A percentile compares a stretch with the other conserved stretches of the same genome.
Conservation (phyloP, 2,888 invertebrate genomes). For the Xestia c-nigrum region DNA sequence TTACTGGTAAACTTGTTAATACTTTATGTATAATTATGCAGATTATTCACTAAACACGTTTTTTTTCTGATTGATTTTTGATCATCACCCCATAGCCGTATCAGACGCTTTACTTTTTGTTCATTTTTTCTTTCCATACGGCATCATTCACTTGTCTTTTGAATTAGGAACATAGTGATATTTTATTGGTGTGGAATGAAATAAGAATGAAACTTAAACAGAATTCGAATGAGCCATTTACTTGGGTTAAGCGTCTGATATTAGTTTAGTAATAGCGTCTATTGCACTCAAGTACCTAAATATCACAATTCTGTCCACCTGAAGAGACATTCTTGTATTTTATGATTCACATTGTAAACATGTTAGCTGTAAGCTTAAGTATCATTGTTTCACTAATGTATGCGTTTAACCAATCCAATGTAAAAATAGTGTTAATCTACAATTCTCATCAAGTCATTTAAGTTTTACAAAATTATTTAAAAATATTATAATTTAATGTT, state of each 20-base stretch:
- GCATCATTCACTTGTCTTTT: neutral
- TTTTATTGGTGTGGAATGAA: neutral
- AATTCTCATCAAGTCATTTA: constrained; percentile 55
- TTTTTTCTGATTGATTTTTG: neutral
- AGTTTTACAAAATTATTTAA: constrained; percentile 55
- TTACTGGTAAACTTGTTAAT: constrained; percentile 4
- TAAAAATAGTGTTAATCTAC: constrained; percentile 34
- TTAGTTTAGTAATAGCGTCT: neutral
- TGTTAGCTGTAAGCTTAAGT: constrained; percentile 65
- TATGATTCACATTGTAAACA: constrained; percentile 58
- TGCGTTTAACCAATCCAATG: constrained; percentile 33
- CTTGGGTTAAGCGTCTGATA: neutral
- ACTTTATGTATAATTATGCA: neutral
- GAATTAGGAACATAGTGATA: no score
- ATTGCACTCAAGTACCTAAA: constrained; percentile 31
- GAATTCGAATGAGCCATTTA: neutral
- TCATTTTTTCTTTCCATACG: neutral
- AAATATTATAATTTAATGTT: constrained; percentile 56
- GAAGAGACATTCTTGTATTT: constrained; percentile 58
- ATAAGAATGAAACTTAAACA: neutral
- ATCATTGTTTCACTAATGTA: constrained; percentile 56
- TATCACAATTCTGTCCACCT: constrained; percentile 49
- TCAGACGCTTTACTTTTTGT: neutral
- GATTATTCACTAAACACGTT: neutral
- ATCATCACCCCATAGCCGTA: neutral